Conservation (phyloP, 2,113 vertebrate genomes). For the Notarius lentiginosus region DNA sequence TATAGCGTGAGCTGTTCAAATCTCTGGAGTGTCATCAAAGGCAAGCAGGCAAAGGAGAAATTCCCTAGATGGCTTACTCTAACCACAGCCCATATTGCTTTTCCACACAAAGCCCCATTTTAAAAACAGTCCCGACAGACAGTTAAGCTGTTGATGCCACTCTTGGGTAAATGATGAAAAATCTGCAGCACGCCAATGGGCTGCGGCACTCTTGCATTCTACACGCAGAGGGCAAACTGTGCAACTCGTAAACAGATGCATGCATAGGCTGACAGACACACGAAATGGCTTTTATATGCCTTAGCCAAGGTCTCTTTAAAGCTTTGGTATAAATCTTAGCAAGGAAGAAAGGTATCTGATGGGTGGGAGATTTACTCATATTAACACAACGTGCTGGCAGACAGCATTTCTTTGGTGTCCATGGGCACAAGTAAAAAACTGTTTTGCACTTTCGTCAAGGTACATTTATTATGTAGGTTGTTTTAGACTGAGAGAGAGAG, state of each 20-base stretch:
- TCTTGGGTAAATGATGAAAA: constrained; percentile 40
- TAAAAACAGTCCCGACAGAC: constrained; percentile 39
- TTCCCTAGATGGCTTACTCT: constrained; percentile 45
- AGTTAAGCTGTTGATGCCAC: constrained; percentile 42
- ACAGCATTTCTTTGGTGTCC: background rate
- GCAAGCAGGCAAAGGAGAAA: constrained; percentile 32
- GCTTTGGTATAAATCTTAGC: constrained; percentile 23
- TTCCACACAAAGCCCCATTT: constrained; percentile 43
- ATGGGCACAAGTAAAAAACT: constrained; percentile 9
- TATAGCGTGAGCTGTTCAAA: constrained; percentile 7
- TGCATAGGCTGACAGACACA: constrained; percentile 34
- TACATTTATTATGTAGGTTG: constrained; percentile 18
- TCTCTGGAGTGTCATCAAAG: constrained; percentile 31
- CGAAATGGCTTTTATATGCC: constrained; percentile 29
- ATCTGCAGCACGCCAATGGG: constrained; percentile 26
- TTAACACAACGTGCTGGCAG: constrained; percentile 23
- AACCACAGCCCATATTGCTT: constrained; percentile 43
- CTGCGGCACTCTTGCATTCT: constrained; percentile 34
- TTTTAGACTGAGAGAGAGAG: background rate
- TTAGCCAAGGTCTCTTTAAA: constrained; percentile 20
- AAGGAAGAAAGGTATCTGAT: constrained; percentile 21
- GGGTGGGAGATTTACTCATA: constrained; percentile 48
- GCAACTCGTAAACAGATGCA: constrained; percentile 42
- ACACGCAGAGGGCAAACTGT: constrained; percentile 44
- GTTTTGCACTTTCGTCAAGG: constrained; percentile 4